Evolutionary conservation across 2,888 invertebrate species (phyloP), one percentile per base, ranked within the genome.

Genomic region (Tortrix viridana): DNA sequence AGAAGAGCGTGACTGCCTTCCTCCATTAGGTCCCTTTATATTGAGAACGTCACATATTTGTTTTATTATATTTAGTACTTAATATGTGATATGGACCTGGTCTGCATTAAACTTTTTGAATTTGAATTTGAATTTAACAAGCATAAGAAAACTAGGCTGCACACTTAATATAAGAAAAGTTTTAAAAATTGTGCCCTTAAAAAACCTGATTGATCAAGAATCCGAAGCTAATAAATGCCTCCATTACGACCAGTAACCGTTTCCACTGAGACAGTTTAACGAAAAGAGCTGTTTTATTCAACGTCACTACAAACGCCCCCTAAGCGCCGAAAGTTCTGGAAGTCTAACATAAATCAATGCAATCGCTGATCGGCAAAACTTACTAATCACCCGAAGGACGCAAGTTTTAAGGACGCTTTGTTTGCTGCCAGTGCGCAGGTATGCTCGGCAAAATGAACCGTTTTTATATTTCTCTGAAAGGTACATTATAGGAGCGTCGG

Each of bases 341-440:
- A 87, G 77, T 88, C 84, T 66, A 61, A 87, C 86, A 89, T 91
- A 89, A 91, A 91, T 91, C 90, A 91, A 91, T 88, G 88, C 88
- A 89, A 89, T 90, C 86, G 85, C 87, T 86, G 53, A 88, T 88
- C 87, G 50, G n/a, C 18, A 83, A 84, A 88, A 89, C 88, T 89
- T 88, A 85, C 86, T 89, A 88, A 89, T 90, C 88, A 88, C 88
- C 75, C 71, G 76, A 53, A 53, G 62, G 62, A 52, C 23, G 22
- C n/a, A 57, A 57, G 56, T 62, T 62, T 62, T 56, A 85, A 85
- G 85, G 76, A 16, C 65, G 67, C 26, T 46, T 50, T 62, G 56
- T 56, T 56, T 62, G 46, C 23, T 19, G n/a, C 2, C 19, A 47
- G 38, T 14, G 19, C 56, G 32, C 50, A 26, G 49, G 22, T 16